Evolutionary conservation across 2,113 vertebrate species (phyloP).

Genomic region (Calypte anna): DNA sequence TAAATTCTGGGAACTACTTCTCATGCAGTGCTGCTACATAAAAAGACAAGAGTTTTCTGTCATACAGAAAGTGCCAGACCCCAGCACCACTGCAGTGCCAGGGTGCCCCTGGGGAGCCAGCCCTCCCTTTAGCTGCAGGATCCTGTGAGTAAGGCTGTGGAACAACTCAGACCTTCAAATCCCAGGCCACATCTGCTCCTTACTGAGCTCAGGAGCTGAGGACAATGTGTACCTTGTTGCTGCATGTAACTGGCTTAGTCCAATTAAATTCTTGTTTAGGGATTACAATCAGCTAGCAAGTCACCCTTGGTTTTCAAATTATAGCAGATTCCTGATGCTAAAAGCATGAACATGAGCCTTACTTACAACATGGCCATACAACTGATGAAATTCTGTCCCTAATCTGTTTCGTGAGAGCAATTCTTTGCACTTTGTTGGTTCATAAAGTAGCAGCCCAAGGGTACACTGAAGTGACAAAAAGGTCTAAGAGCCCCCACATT

Average conservation of each 20-base stretch:
- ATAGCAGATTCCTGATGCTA: not conserved
- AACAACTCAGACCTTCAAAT: not conserved
- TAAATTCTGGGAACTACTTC: slow-evolving; percentile 64
- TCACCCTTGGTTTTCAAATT: not conserved
- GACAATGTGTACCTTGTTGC: not conserved
- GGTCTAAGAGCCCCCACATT: not conserved
- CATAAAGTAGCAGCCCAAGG: not conserved
- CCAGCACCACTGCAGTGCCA: not conserved
- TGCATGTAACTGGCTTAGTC: not conserved
- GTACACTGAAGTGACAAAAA: not conserved
- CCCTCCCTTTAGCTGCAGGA: not conserved
- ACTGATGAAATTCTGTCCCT: not conserved
- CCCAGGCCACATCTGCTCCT: not conserved
- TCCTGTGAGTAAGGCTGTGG: not conserved
- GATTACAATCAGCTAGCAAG: not conserved
- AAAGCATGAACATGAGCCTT: fast-evolving
- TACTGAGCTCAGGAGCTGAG: fast-evolving
- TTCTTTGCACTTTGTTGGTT: not conserved
- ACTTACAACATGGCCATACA: not conserved
- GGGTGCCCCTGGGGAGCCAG: not conserved
- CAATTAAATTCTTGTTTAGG: not conserved
- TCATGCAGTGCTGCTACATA: slow-evolving; percentile 32
- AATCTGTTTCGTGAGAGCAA: not conserved
- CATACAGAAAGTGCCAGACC: slow-evolving; percentile 15
- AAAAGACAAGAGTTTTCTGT: slow-evolving; percentile 6